Conservation (phyloP, 2,888 invertebrate genomes). For the Papilio elwesi region DNA sequence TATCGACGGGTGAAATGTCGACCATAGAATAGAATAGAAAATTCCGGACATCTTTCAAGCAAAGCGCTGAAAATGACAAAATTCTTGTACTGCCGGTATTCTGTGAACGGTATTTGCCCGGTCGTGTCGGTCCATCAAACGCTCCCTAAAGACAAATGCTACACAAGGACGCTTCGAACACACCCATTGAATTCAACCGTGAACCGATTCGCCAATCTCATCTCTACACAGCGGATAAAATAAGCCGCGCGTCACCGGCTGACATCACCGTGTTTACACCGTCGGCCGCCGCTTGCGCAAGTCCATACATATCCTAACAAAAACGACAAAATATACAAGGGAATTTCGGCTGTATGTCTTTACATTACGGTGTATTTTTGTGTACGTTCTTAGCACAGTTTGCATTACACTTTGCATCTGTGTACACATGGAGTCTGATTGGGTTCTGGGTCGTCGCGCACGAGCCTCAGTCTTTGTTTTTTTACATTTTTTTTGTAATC, state of each 20-base stretch:
- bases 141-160: neutral
- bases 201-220: constrained; percentile 43
- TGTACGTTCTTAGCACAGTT: constrained; percentile 8
- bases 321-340: constrained; percentile 20
- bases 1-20: no score
- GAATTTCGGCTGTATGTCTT: constrained; percentile 24
- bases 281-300: constrained; percentile 51
- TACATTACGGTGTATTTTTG: constrained; percentile 33
- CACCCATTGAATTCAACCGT: constrained; percentile 32
- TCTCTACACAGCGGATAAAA: constrained; percentile 45
- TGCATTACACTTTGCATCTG: constrained; percentile 46
- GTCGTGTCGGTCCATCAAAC: neutral
- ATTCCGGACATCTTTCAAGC: no score
- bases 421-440: constrained; percentile 56
- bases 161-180: constrained; percentile 1
- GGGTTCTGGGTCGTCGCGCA: constrained; percentile 70
- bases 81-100: neutral
- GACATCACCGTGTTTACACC: constrained; percentile 70
- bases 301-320: constrained; percentile 37
- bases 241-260: constrained; percentile 59
- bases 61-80: no score
- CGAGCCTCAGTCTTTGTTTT: constrained; percentile 54
- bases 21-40: no score
- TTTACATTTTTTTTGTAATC: constrained; percentile 29
- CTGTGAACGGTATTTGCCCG: neutral